phyloP scores from a whole-genome alignment of 2,113 vertebrate species.

The Syngnathus floridae region DNA sequence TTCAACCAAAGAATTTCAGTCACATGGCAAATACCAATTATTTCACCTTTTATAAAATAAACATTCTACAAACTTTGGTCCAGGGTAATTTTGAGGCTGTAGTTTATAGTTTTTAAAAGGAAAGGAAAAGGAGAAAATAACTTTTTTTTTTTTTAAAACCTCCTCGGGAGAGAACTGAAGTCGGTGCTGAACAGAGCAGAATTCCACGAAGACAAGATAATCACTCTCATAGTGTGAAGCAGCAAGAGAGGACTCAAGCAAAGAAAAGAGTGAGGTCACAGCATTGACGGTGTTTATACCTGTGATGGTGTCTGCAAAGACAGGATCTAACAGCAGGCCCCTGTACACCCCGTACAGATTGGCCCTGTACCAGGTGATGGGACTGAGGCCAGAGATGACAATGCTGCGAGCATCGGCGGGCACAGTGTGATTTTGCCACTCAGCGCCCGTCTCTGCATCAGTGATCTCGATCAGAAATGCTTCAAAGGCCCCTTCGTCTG shows the following conservation, averaged over 20 bases:
- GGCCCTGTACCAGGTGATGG: conserved; percentile 77
- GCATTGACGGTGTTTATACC: conserved; percentile 55
- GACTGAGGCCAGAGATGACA: conserved; percentile 74
- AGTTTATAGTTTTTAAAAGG: neutral
- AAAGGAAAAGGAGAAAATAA: neutral
- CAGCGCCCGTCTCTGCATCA: conserved; percentile 63
- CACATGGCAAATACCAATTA: neutral
- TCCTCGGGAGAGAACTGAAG: neutral
- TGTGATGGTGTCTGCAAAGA: conserved; percentile 78
- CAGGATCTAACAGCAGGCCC: conserved; percentile 70
- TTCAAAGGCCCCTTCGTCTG: conserved; percentile 73
- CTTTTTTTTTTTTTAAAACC: neutral
- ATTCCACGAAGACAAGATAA: neutral
- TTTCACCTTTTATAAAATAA: neutral
- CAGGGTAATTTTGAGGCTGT: neutral
- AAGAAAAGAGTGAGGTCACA: conserved; percentile 20
- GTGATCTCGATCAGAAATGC: conserved; percentile 83
- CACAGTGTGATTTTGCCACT: conserved; percentile 71
- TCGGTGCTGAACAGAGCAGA: neutral
- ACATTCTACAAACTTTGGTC: neutral
- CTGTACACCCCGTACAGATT: conserved; percentile 74
- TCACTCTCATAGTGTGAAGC: conserved; percentile 3
- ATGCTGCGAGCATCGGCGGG: conserved; percentile 65
- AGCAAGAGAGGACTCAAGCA: conserved; percentile 29
- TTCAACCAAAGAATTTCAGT: neutral